Evolutionary conservation across 37 sponge, comb jelly and placozoan species (phyloP), one percentile per base, ranked within the genome.

Genomic region (Corticium candelabrum): DNA sequence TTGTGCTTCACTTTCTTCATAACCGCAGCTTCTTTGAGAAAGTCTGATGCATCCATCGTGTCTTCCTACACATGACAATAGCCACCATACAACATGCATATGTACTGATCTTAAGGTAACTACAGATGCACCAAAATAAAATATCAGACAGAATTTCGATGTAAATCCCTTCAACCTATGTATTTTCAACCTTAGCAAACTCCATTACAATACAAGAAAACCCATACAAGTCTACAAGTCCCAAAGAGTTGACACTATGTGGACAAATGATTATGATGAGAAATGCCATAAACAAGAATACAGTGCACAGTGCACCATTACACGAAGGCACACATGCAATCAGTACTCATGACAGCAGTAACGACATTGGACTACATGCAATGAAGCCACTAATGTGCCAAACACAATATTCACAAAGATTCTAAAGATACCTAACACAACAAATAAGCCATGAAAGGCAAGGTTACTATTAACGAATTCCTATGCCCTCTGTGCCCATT

Each of bases 11-110:
- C 87, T n/a, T 86, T 41, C 82, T 96, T 96, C 97, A 96, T 96
- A 2, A 96, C 87, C 27, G 89, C 83, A 29, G 97, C 94, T 40
- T 96, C 97, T 74, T 96, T 96, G 69, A 96, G 80, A 76, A 96
- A 96, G 76, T 96, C 97, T 37, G 69, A 35, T 4, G 92, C 86
- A 76, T 90, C 91, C 79, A 85, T 94, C n/a, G 95, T 94, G 74
- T 94, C 95, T 56, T 94, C 95, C 95, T 94, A 57, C 34, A 76
- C 71, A 15, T 4, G 3, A 38, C 37, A 78, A 36, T n/a, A n/a
- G n/a, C n/a, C n/a, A n/a, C n/a, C n/a, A n/a, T 29, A 3, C 27
- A 29, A 31, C 7, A 34, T 70, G 34, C 32, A 70, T 70, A 70
- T 70, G 7, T 11, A 70, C 27, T 37, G 7, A 3, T 35, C 5